Percentiles rank a stretch among this genome's conserved stretches.
Conservation (phyloP, 2,888 invertebrate genomes). For the Conomelus anceps region DNA sequence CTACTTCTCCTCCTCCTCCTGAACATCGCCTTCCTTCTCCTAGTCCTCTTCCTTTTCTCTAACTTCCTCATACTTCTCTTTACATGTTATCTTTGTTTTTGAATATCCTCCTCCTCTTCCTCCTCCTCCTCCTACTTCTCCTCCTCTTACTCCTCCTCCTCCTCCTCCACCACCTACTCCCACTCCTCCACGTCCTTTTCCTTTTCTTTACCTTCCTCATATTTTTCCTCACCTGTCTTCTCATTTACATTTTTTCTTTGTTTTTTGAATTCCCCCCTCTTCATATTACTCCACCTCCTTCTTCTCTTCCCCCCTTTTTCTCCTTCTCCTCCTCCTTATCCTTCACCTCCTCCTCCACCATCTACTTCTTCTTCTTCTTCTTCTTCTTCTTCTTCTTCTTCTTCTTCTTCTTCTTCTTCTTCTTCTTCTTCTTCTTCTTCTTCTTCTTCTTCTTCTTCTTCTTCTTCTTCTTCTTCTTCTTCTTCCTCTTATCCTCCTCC, state of each 20-base stretch:
- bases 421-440: not conserved
- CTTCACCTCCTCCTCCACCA: not conserved
- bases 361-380: not conserved
- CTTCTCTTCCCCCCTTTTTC: conserved; percentile 36
- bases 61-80: too few species aligned
- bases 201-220: not conserved
- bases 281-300: not conserved
- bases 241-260: not conserved
- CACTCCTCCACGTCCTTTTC: not conserved
- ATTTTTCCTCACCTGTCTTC: not conserved
- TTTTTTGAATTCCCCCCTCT: too few species aligned
- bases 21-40: not conserved
- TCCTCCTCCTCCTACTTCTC: not conserved
- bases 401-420: not conserved
- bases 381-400: not conserved
- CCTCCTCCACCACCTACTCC: not conserved
- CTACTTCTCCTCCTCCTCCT: not conserved
- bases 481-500: not conserved
- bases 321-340: too few species aligned
- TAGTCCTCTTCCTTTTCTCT: not conserved
- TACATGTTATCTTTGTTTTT: too few species aligned
- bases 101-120: not conserved
- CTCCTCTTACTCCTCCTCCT: not conserved
- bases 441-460: too few species aligned
- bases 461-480: not conserved